A percentile compares a stretch with the other conserved stretches of the same genome.
phyloP scores from a whole-genome alignment of 2,888 invertebrate genomes.

The Abrostola triplasia region DNA sequence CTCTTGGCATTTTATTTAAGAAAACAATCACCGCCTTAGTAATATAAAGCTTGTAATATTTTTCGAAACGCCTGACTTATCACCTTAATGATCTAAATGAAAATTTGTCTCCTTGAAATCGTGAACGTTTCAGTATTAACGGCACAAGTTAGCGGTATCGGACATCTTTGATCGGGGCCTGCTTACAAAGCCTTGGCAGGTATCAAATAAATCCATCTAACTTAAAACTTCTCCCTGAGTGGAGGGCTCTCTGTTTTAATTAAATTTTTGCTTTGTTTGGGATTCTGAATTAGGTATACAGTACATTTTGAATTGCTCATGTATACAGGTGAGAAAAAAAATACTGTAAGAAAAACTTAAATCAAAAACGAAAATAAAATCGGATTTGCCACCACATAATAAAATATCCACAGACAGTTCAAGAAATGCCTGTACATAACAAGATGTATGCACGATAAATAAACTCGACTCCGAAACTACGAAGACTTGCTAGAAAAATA shows the following conservation, averaged over 20 bases:
- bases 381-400: conserved; percentile 8
- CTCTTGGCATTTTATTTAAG: no score
- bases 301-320: no score
- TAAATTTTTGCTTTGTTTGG: conserved; percentile 47
- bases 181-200: conserved; percentile 59
- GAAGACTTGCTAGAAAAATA: conserved; percentile 41
- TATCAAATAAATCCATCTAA: conserved; percentile 60
- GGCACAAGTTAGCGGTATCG: conserved; percentile 47
- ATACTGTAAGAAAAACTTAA: background rate
- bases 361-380: background rate
- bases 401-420: conserved; percentile 21
- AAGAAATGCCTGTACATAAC: conserved; percentile 22
- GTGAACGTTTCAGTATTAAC: conserved; percentile 55
- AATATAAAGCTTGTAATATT: conserved; percentile 32
- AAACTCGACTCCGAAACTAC: conserved; percentile 32
- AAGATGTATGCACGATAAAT: conserved; percentile 34
- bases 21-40: background rate
- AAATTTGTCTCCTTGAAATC: conserved; percentile 65
- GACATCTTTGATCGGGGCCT: conserved; percentile 57
- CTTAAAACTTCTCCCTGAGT: conserved; percentile 31
- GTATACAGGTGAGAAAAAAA: no score
- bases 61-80: conserved; percentile 39
- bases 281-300: conserved; percentile 21
- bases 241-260: conserved; percentile 38
- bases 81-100: conserved; percentile 63